A percentile compares a stretch with the other conserved stretches of the same genome.
Evolutionary conservation across 2,113 vertebrate species (phyloP).

Genomic region (Propithecus coquereli): DNA sequence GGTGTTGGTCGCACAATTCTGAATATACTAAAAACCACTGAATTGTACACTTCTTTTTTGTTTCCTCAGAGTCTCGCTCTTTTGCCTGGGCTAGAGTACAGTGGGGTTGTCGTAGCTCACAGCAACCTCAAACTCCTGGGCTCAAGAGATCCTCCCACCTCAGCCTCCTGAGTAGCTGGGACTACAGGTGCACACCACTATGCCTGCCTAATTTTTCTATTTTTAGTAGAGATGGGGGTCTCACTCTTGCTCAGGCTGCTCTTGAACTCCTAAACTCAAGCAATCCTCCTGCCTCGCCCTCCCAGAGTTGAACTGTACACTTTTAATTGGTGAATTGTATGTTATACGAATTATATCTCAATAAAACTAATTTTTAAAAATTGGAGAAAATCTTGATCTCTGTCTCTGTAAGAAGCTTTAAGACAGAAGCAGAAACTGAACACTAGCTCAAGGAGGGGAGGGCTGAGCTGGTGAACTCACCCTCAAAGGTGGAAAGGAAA

Average conservation of each 20-base stretch:
- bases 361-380: background rate
- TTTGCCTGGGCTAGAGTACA: no score
- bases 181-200: no score
- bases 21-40: constrained; percentile 10
- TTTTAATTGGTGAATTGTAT: background rate
- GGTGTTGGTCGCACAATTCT: background rate
- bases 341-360: background rate
- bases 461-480: background rate
- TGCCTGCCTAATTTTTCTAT: no score
- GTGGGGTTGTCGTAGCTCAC: no score
- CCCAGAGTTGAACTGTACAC: background rate
- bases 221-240: no score
- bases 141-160: no score
- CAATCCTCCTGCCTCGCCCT: no score
- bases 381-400: background rate
- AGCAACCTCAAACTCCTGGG: no score
- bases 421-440: background rate
- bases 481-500: background rate
- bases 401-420: background rate
- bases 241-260: no score
- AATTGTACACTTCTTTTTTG: background rate
- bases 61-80: no score
- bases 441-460: background rate
- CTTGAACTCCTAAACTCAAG: no score
- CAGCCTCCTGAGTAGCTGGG: no score